phyloP scores from a whole-genome alignment of 2,113 vertebrate species.

The Manacus vitellinus region DNA sequence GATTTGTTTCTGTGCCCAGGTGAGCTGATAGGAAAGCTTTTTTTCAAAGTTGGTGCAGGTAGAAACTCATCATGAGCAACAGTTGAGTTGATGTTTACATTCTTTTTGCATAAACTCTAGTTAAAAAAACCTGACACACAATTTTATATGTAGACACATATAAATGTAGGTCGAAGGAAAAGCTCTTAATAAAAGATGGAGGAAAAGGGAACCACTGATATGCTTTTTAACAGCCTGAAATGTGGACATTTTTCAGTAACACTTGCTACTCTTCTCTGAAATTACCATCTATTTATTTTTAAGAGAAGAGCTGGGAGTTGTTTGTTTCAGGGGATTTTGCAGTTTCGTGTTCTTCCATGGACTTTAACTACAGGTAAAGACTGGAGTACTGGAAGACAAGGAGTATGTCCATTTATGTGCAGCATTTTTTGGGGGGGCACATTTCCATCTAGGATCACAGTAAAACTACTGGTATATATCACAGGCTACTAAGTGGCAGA shows the following conservation, averaged over 20 bases:
- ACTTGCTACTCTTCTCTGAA: background rate
- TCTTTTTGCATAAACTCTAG: background rate
- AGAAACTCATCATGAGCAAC: background rate
- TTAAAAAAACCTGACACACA: background rate
- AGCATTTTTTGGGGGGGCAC: background rate
- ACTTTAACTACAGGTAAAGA: background rate
- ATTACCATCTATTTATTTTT: background rate
- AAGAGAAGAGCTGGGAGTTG: background rate
- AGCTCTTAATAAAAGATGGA: background rate
- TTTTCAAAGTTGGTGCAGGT: background rate
- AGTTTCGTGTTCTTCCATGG: background rate
- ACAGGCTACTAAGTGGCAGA: background rate
- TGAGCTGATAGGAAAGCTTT: background rate
- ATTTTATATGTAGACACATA: background rate
- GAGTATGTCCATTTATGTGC: background rate
- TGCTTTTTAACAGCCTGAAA: background rate
- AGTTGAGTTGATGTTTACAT: background rate
- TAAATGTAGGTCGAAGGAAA: background rate
- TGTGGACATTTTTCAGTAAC: background rate
- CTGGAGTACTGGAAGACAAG: background rate
- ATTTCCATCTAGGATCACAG: background rate
- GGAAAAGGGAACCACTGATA: background rate
- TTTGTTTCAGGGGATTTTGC: background rate
- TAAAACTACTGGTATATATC: background rate
- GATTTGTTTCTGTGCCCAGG: background rate